phyloP scores from a whole-genome alignment of 2,113 vertebrate species.

The Halichoeres trimaculatus region DNA sequence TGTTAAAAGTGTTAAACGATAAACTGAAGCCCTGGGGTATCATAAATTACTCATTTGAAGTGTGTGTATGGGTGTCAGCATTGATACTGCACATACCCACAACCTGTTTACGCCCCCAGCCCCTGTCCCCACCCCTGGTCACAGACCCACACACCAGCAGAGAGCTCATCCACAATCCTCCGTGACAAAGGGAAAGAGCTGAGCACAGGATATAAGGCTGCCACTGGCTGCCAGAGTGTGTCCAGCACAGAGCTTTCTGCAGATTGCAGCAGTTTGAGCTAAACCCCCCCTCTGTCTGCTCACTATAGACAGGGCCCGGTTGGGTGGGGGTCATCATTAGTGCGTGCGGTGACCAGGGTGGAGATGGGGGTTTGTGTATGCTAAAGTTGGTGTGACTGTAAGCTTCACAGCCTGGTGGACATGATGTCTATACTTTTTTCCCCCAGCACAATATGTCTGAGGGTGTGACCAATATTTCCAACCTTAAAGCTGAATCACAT shows the following conservation, averaged over 20 bases:
- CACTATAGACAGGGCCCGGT: constrained; percentile 70
- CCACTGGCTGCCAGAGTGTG: constrained; percentile 70
- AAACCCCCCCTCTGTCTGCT: constrained; percentile 79
- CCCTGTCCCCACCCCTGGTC: constrained; percentile 46
- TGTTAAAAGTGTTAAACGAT: constrained; percentile 6
- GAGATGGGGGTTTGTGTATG: constrained; percentile 36
- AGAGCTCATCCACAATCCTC: constrained; percentile 77
- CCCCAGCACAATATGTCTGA: constrained; percentile 21
- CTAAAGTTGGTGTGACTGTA: constrained; percentile 48
- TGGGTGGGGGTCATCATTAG: constrained; percentile 58
- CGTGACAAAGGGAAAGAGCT: constrained; percentile 83
- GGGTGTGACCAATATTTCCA: constrained; percentile 46
- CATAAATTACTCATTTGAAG: constrained; percentile 23
- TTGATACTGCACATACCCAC: constrained; percentile 30
- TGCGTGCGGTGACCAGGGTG: constrained; percentile 47
- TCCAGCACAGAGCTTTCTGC: constrained; percentile 81
- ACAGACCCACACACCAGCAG: constrained; percentile 52
- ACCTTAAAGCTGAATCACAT: constrained; percentile 67
- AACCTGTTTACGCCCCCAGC: constrained; percentile 67
- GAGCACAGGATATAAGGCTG: constrained; percentile 76
- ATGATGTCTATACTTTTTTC: constrained; percentile 21
- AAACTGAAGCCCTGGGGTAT: constrained; percentile 15
- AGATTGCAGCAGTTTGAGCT: constrained; percentile 82
- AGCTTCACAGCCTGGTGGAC: constrained; percentile 33
- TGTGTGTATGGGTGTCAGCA: constrained; percentile 22